These are phyloP conservation scores for Galeopsomyia nigrocyanea DNA, from an alignment of 2,888 invertebrate genomes.

Conservation along the genomic window DNA sequence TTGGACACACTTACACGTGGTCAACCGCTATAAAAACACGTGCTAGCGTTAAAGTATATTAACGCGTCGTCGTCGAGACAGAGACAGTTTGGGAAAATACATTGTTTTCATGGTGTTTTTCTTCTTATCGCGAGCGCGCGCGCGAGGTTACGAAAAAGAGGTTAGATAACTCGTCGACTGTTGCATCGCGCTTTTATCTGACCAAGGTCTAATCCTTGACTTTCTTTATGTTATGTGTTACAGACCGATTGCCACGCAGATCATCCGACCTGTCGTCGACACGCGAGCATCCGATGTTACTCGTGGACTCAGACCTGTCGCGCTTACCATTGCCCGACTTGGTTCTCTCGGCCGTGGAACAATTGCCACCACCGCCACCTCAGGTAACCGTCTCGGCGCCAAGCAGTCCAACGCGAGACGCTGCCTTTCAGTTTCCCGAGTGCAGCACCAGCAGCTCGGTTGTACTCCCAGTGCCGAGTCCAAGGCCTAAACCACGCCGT, in stretches of 20 bases:
- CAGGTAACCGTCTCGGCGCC: slow-evolving; percentile 67
- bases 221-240: slow-evolving; percentile 32
- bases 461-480: slow-evolving; percentile 61
- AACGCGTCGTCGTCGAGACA: too few species aligned
- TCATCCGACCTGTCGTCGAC: slow-evolving; percentile 55
- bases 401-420: slow-evolving; percentile 66
- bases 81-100: too few species aligned
- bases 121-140: background rate
- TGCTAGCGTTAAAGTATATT: too few species aligned
- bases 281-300: slow-evolving; percentile 61
- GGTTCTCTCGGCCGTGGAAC: slow-evolving; percentile 65
- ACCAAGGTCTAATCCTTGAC: background rate
- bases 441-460: slow-evolving; percentile 51
- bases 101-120: too few species aligned
- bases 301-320: slow-evolving; percentile 64
- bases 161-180: slow-evolving; percentile 4
- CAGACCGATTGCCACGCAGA: slow-evolving; percentile 65
- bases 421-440: slow-evolving; percentile 67
- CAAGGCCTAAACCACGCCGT: slow-evolving; percentile 65
- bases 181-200: background rate
- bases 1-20: too few species aligned
- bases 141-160: slow-evolving; percentile 25
- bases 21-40: too few species aligned
- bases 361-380: slow-evolving; percentile 63
- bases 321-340: slow-evolving; percentile 64